phyloP scores from a whole-genome alignment of 64 coral and sea anemone species.

The Stichodactyla helianthus region DNA sequence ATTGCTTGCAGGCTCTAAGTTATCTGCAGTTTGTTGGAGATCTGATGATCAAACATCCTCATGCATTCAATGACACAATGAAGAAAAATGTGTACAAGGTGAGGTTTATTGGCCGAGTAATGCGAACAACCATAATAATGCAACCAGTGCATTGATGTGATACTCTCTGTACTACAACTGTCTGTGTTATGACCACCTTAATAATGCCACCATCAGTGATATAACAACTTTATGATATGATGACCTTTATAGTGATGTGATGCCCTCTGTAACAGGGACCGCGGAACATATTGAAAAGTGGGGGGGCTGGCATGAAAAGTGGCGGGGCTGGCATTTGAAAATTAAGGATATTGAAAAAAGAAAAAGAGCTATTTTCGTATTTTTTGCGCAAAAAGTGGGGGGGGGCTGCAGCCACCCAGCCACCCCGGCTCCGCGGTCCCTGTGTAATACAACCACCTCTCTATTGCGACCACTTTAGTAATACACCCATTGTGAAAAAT shows the following conservation, averaged over 20 bases:
- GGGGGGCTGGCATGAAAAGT: no score
- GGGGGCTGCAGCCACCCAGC: no score
- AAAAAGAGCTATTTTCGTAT: no score
- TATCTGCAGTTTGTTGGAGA: slow-evolving; percentile 41
- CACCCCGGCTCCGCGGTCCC: no score
- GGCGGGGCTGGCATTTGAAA: no score
- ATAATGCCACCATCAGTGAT: not conserved
- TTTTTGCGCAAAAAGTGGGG: no score
- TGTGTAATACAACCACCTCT: not conserved
- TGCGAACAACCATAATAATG: not conserved
- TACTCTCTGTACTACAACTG: not conserved
- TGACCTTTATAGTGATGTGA: no score
- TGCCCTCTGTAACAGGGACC: no score
- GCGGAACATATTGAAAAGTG: no score
- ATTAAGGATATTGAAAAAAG: no score
- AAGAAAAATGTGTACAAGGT: slow-evolving; percentile 39
- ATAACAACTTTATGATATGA: no score
- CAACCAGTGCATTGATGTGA: not conserved
- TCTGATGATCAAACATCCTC: slow-evolving; percentile 41
- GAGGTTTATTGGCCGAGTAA: not conserved
- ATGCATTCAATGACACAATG: not conserved
- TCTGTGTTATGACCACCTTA: not conserved
- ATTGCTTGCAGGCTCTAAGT: slow-evolving; percentile 15
- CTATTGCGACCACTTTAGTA: not conserved
- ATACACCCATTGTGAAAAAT: not conserved